Percentiles rank a stretch among this genome's conserved stretches.
These are phyloP conservation scores for Chloropsis cyanopogon DNA, from an alignment of 2,113 vertebrate genomes.

Conservation along the genomic window DNA sequence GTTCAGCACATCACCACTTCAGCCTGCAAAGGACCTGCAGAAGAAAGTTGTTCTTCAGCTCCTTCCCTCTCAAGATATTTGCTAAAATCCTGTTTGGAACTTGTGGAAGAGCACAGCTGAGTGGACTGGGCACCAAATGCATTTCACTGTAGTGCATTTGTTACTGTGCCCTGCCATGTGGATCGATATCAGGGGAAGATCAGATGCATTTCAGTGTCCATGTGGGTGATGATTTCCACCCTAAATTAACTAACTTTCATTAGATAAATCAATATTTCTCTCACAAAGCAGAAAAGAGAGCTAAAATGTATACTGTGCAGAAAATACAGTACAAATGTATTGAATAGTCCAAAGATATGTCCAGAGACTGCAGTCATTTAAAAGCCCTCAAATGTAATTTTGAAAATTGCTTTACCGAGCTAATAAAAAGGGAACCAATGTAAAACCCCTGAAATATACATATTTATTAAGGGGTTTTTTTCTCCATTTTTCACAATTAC, in stretches of 20 bases:
- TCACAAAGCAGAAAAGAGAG: background rate
- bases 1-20: background rate
- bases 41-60: background rate
- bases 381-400: slow-evolving; percentile 1
- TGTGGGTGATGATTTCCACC: background rate
- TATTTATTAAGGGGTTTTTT: background rate
- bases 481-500: background rate
- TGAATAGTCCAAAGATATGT: background rate
- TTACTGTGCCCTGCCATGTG: background rate
- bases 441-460: background rate
- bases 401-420: background rate
- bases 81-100: background rate
- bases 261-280: slow-evolving; percentile 2
- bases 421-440: background rate
- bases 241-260: background rate
- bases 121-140: background rate
- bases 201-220: background rate
- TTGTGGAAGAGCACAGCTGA: background rate
- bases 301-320: background rate
- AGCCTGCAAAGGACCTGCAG: background rate
- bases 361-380: background rate
- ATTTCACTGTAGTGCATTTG: background rate
- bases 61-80: background rate
- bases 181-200: background rate
- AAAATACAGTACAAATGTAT: background rate